Evolutionary conservation across 2,797 vertebrate species (phyloP).

Genomic region (Acipenser transmontanus): DNA sequence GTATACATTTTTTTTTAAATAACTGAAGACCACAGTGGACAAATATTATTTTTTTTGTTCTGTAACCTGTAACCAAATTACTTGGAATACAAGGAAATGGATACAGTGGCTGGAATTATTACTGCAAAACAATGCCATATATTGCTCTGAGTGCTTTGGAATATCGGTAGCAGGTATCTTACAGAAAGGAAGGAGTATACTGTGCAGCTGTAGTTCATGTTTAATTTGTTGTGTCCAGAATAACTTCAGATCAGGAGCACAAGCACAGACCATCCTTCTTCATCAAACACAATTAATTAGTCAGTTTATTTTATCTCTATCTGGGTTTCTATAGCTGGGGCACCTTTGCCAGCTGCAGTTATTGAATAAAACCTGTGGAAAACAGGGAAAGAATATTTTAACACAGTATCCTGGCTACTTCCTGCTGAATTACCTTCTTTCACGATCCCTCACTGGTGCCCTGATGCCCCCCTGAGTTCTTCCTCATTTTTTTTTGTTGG

Average conservation of each 20-base stretch:
- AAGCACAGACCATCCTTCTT: slow-evolving; percentile 4
- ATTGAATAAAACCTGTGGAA: slow-evolving; percentile 51
- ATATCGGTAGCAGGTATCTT: background rate
- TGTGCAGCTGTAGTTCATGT: slow-evolving; percentile 16
- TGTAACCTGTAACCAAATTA: too few species aligned
- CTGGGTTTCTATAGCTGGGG: slow-evolving; percentile 38
- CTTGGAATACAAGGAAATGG: too few species aligned
- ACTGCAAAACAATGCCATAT: background rate
- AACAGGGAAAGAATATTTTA: slow-evolving; percentile 2
- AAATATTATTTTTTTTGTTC: too few species aligned
- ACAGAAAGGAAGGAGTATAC: slow-evolving; percentile 8
- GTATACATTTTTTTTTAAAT: too few species aligned
- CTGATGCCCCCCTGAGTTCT: too few species aligned
- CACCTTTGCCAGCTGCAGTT: slow-evolving; percentile 43
- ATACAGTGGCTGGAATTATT: background rate
- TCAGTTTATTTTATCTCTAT: slow-evolving; percentile 39
- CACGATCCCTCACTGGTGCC: too few species aligned
- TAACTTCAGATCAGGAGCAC: slow-evolving; percentile 13
- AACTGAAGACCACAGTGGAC: too few species aligned
- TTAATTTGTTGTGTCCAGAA: slow-evolving; percentile 26
- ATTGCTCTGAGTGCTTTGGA: too few species aligned
- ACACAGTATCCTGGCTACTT: too few species aligned
- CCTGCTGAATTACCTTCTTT: too few species aligned
- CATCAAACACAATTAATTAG: background rate
- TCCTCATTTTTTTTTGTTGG: too few species aligned